Percentiles rank a stretch among this genome's conserved stretches.
Conservation (phyloP, 1,140 invertebrate genomes). For the Amphibalanus amphitrite region DNA sequence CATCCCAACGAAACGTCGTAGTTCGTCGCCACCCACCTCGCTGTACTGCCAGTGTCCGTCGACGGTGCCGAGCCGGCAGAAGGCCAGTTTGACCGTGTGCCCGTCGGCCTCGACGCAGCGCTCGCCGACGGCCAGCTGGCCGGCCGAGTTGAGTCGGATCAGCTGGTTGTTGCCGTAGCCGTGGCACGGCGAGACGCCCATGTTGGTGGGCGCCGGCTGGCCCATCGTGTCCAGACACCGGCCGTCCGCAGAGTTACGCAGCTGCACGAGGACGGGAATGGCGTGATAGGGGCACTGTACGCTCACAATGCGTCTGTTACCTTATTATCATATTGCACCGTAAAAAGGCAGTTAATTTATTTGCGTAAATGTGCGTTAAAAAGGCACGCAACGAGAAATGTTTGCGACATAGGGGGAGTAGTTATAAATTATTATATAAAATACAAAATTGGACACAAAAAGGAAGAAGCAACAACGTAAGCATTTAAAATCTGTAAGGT, state of each 20-base stretch:
- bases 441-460: too few species aligned
- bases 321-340: too few species aligned
- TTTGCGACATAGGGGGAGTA: too few species aligned
- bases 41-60: conserved; percentile 85
- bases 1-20: too few species aligned
- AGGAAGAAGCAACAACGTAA: too few species aligned
- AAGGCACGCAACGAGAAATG: too few species aligned
- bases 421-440: too few species aligned
- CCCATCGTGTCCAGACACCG: conserved; percentile 83
- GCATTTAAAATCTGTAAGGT: too few species aligned
- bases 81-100: conserved; percentile 66
- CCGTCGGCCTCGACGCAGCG: conserved; percentile 78
- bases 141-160: conserved; percentile 76
- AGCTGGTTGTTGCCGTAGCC: conserved; percentile 90
- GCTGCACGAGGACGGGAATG: conserved; percentile 25
- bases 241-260: conserved; percentile 53
- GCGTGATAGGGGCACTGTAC: not conserved
- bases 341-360: too few species aligned
- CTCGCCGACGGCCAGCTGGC: conserved; percentile 88
- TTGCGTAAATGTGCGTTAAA: too few species aligned
- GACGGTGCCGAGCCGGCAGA: conserved; percentile 74
- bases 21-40: conserved; percentile 30
- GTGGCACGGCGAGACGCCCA: conserved; percentile 71
- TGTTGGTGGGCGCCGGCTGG: conserved; percentile 57
- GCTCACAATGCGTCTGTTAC: too few species aligned